Base-by-base conservation (phyloP, 2,888 invertebrate genomes). In the Villa cingulata region DNA sequence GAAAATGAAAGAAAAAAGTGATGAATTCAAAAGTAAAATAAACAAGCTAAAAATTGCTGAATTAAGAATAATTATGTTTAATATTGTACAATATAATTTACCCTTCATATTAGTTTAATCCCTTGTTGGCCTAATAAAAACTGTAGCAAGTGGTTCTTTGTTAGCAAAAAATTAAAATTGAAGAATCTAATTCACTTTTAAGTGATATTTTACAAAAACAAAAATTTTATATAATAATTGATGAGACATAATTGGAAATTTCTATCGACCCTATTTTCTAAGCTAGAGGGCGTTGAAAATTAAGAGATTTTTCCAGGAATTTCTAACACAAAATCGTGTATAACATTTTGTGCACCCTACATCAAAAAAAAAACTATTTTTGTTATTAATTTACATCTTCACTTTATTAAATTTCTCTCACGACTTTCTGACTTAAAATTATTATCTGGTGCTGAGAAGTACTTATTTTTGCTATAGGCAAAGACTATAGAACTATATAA, bases 301-400 rank as follows among this genome's bases (percentile, higher is more conserved):
- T 16, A 16, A 19, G 6, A 45, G 40, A 34, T 4, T 27, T 4
- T 6, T 4, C 4, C 40, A 36, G 29, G 7, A 36, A 15, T 48
- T 38, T 29, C n/a, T 43, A 17, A 34, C 32, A n/a, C 9, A 23
- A 39, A 15, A 27, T 32, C 18, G 54, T 54, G 43, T 46, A 55
- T 32, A 51, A 54, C n/a, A 54, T 55, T 41, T 53, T 46, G 29
- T 54, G n/a, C n/a, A n/a, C n/a, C n/a, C n/a, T n/a, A n/a, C n/a
- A n/a, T n/a, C n/a, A n/a, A n/a, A n/a, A n/a, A n/a, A n/a, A n/a
- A n/a, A n/a, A n/a, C n/a, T n/a, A n/a, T n/a, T n/a, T n/a, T n/a
- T n/a, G n/a, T n/a, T n/a, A n/a, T n/a, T n/a, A n/a, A n/a, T n/a
- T n/a, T n/a, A n/a, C n/a, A n/a, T n/a, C n/a, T n/a, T n/a, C n/a